Evolutionary conservation across 2,113 vertebrate genomes (phyloP).

Genomic region (Microtus montanus): DNA sequence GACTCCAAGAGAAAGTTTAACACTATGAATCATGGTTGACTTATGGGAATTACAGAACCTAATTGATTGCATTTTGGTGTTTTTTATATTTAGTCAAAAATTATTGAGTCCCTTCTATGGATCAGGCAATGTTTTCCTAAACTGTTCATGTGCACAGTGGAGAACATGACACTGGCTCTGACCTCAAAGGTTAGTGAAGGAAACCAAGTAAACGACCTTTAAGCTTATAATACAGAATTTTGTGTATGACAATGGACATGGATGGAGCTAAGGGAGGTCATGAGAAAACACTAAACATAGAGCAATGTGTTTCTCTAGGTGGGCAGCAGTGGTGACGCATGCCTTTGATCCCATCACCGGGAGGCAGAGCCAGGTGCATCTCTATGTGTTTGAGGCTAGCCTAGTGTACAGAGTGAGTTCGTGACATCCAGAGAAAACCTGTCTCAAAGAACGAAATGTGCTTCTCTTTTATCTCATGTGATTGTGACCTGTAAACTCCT

Average conservation of each 20-base stretch:
- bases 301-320: not conserved
- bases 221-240: not conserved
- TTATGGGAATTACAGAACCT: not conserved
- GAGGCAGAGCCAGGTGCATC: no score
- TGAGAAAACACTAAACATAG: conserved; percentile 17
- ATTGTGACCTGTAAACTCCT: not conserved
- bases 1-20: not conserved
- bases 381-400: no score
- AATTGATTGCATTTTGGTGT: not conserved
- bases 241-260: not conserved
- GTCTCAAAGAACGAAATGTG: no score
- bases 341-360: no score
- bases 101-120: not conserved
- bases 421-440: no score
- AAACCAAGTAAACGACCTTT: not conserved
- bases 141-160: not conserved
- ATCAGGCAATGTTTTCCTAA: not conserved
- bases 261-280: not conserved
- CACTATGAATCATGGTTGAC: not conserved
- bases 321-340: no score
- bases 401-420: no score
- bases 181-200: not conserved
- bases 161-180: not conserved
- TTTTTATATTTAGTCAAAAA: not conserved
- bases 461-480: not conserved